These are phyloP conservation scores for Leptocoma aspasia DNA, from an alignment of 2,113 vertebrate genomes.

Conservation along the genomic window DNA sequence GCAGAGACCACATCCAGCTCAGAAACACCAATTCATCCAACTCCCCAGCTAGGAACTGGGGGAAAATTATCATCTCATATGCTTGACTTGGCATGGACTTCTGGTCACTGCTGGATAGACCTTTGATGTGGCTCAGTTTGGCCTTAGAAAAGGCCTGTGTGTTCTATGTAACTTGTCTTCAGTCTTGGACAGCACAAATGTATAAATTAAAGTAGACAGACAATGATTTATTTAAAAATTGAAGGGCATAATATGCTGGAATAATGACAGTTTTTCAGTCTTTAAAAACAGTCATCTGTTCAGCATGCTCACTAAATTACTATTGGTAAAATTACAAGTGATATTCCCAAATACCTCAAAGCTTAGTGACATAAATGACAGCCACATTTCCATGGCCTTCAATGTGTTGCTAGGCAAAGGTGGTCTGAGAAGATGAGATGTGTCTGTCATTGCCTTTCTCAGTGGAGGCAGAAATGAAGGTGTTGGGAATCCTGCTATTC, in stretches of 20 bases:
- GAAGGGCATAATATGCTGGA: not conserved
- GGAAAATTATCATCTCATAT: not conserved
- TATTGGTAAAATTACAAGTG: not conserved
- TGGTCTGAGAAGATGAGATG: not conserved
- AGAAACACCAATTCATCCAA: not conserved
- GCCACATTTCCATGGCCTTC: not conserved
- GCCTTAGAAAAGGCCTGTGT: not conserved
- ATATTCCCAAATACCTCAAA: not conserved
- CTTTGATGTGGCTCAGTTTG: not conserved
- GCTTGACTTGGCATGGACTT: not conserved
- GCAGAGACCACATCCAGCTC: not conserved
- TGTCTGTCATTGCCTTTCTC: not conserved
- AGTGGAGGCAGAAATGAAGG: not conserved
- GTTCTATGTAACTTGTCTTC: not conserved
- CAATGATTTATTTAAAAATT: not conserved
- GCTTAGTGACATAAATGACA: not conserved
- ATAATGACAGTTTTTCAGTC: not conserved
- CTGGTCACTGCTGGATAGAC: not conserved
- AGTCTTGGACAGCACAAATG: not conserved
- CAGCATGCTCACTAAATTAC: not conserved
- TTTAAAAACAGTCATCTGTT: not conserved
- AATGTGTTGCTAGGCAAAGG: not conserved
- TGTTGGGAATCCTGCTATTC: not conserved
- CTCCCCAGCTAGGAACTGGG: not conserved
- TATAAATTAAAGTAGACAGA: not conserved